These are phyloP conservation scores for Leguminivora glycinivorella DNA, from an alignment of 1,140 invertebrate species.

Conservation along the genomic window DNA sequence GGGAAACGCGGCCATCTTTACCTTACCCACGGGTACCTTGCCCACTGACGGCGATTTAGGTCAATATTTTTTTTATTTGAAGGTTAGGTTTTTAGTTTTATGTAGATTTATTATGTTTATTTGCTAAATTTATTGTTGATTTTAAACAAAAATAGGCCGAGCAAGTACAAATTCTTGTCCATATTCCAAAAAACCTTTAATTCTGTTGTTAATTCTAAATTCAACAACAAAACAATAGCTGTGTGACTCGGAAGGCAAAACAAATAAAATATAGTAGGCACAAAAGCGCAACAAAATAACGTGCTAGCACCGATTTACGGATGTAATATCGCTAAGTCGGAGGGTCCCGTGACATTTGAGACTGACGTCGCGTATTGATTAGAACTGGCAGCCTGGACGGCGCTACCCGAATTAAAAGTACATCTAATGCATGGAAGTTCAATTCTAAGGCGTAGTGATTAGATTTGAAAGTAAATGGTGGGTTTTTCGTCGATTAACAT, in stretches of 20 bases:
- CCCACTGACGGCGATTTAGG: too few relatives aligned
- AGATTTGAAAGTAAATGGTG: background rate
- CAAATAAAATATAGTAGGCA: background rate
- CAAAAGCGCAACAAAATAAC: background rate
- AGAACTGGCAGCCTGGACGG: constrained; percentile 1
- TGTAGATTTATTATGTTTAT: too few relatives aligned
- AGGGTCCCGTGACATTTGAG: constrained; percentile 25
- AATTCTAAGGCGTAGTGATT: background rate
- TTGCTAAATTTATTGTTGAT: too few relatives aligned
- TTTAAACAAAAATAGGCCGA: too few relatives aligned
- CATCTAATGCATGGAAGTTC: background rate
- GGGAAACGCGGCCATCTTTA: too few relatives aligned
- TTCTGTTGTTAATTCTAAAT: too few relatives aligned
- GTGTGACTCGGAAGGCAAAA: too few relatives aligned
- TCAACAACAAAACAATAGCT: background rate
- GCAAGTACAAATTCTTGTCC: too few relatives aligned
- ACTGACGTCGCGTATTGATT: constrained; percentile 20
- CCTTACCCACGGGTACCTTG: too few relatives aligned
- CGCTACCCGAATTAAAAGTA: background rate
- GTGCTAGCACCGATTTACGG: constrained; percentile 3
- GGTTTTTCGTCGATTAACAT: background rate
- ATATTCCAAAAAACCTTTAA: too few relatives aligned
- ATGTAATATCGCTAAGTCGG: constrained; percentile 20
- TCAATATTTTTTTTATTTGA: too few relatives aligned
- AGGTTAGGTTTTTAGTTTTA: too few relatives aligned